Base-by-base conservation (phyloP, 2,113 vertebrate species). In the Cyprinodon brontotheroides region DNA sequence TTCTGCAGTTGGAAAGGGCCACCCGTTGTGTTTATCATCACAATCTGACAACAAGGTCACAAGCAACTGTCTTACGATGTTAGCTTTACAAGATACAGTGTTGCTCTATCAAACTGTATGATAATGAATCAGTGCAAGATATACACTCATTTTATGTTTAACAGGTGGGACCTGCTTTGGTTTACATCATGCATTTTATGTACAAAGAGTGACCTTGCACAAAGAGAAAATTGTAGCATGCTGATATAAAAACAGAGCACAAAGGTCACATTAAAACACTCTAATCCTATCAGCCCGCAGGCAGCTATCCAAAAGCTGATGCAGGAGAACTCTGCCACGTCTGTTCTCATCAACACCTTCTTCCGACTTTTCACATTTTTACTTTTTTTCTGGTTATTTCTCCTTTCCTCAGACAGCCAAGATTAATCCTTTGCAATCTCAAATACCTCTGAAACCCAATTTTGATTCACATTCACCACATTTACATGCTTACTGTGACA, bases 241-340 rank as follows among this genome's bases (percentile, higher is more conserved):
- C 83, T 90, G 82, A 91, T 80, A 88, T 85, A 69, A 77, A 78
- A 85, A 76, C 4, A 73, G 37, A 80, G 69, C 64, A 38, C 60
- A 47, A 69, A 78, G 89, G 89, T 93, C 87, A 75, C 17, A 76
- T 85, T 87, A 85, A 90, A 91, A 87, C 65, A 80, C 74, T 85
- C 73, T 91, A 90, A 91, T 92, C 87, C 85, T 45, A 88, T 93
- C 80, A 87, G 78, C 82, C 76, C 60, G 83, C 75, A 86, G 92
- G 88, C 89, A 89, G 71, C 75, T 43, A 48, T 86, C 89, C 84
- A 91, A 87, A 84, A 68, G 81, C 81, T 87, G 91, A 91, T 84
- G 80, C 85, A 82, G 78, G 74, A 76, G 63, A 87, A 85, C 48
- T n/a, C 11, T 12, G n/a, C 0, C 4, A 53, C 13, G 40, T 79